Conservation (phyloP, 2,888 invertebrate genomes). For the Diaperis boleti region DNA sequence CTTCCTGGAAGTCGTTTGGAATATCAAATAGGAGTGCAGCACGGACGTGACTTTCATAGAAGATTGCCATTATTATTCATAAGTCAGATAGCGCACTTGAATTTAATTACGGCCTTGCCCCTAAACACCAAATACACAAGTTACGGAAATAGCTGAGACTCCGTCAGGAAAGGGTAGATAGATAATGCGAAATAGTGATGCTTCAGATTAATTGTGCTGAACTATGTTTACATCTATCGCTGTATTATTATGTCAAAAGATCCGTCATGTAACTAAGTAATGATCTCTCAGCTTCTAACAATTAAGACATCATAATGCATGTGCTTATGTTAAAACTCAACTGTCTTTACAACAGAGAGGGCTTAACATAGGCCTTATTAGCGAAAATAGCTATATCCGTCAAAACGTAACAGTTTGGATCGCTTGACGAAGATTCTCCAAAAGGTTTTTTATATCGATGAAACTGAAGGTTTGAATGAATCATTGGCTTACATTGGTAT, state of each 20-base stretch:
- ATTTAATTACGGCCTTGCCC: conserved; percentile 54
- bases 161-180: conserved; percentile 36
- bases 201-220: conserved; percentile 26
- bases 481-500: too few relatives aligned
- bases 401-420: too few relatives aligned
- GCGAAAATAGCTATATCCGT: too few relatives aligned
- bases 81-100: conserved; percentile 56
- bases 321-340: too few relatives aligned
- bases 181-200: conserved; percentile 28
- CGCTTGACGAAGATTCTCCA: too few relatives aligned
- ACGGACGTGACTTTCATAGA: conserved; percentile 51
- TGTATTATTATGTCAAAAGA: conserved; percentile 14
- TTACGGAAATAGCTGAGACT: conserved; percentile 38
- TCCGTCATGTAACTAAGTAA: conserved; percentile 12
- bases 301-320: conserved; percentile 10
- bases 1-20: conserved; percentile 48
- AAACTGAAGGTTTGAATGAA: too few relatives aligned
- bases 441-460: too few relatives aligned
- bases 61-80: conserved; percentile 58
- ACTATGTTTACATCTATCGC: conserved; percentile 25
- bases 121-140: conserved; percentile 45
- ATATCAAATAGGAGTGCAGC: conserved; percentile 51
- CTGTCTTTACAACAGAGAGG: too few relatives aligned
- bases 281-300: conserved; percentile 5
- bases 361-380: too few relatives aligned